These are phyloP conservation scores for Rhinogobio ventralis DNA, from an alignment of 2,797 vertebrate genomes.

Conservation along the genomic window DNA sequence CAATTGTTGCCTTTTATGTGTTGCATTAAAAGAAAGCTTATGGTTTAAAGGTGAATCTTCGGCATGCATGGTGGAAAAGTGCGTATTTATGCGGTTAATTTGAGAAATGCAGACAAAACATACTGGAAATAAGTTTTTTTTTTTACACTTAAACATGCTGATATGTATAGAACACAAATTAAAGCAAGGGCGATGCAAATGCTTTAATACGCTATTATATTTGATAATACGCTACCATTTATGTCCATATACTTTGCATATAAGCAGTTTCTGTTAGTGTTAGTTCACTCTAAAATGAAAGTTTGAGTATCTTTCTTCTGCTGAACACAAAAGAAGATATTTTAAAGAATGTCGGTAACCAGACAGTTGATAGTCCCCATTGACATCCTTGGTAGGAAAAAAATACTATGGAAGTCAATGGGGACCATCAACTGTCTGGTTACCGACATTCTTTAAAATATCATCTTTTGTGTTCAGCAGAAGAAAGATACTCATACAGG, in stretches of 20 bases:
- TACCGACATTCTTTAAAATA: too few relatives aligned
- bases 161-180: not conserved
- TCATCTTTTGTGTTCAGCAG: too few relatives aligned
- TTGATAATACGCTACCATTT: not conserved
- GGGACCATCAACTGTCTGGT: too few relatives aligned
- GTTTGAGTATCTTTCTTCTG: too few relatives aligned
- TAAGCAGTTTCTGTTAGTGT: not conserved
- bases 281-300: too few relatives aligned
- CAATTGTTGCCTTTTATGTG: not conserved
- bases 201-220: too few relatives aligned
- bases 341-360: too few relatives aligned
- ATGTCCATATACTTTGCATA: not conserved
- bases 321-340: too few relatives aligned
- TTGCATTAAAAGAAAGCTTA: not conserved
- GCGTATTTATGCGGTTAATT: not conserved
- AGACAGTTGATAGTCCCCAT: too few relatives aligned
- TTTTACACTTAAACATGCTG: not conserved
- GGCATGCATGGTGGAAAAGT: not conserved
- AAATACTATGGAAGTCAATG: too few relatives aligned
- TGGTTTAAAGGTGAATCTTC: not conserved
- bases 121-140: not conserved
- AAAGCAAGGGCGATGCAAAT: not conserved
- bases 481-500: too few relatives aligned
- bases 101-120: not conserved
- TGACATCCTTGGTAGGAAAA: too few relatives aligned